A percentile compares a stretch with the other conserved stretches of the same genome.
phyloP scores from a whole-genome alignment of 2,888 invertebrate genomes.

The Steinernema scapterisci region DNA sequence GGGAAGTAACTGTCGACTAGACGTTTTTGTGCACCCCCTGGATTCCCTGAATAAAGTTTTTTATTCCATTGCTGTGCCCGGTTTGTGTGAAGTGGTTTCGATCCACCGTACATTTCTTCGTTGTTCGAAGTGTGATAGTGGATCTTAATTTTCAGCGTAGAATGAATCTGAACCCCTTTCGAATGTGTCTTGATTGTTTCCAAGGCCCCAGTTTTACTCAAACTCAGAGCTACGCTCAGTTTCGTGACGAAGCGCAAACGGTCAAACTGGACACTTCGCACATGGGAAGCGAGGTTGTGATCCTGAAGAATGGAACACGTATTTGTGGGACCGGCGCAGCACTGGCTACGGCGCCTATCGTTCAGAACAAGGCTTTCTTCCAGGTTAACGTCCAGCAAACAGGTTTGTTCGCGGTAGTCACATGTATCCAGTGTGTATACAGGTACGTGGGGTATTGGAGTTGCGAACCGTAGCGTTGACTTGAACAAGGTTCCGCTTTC shows the following conservation, averaged over 20 bases:
- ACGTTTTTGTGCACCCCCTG: not conserved
- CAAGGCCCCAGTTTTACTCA: constrained; percentile 54
- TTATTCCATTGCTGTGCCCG: not conserved
- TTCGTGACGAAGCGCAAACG: constrained; percentile 52
- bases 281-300: constrained; percentile 86
- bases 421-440: not conserved
- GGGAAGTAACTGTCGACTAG: not conserved
- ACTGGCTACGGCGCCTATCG: constrained; percentile 87
- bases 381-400: constrained; percentile 96
- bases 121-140: not conserved
- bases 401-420: constrained; percentile 71
- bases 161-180: constrained; percentile 42
- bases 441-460: constrained; percentile 88
- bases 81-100: not conserved
- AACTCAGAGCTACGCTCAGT: constrained; percentile 49
- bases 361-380: constrained; percentile 96
- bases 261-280: constrained; percentile 59
- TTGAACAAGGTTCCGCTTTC: constrained; percentile 86
- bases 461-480: constrained; percentile 86
- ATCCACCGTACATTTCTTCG: not conserved
- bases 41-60: not conserved
- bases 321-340: constrained; percentile 95
- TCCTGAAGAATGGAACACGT: constrained; percentile 88
- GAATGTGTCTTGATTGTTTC: constrained; percentile 44
- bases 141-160: not conserved